Base-by-base conservation (phyloP, 2,113 vertebrate genomes). In the Girardinichthys multiradiatus region DNA sequence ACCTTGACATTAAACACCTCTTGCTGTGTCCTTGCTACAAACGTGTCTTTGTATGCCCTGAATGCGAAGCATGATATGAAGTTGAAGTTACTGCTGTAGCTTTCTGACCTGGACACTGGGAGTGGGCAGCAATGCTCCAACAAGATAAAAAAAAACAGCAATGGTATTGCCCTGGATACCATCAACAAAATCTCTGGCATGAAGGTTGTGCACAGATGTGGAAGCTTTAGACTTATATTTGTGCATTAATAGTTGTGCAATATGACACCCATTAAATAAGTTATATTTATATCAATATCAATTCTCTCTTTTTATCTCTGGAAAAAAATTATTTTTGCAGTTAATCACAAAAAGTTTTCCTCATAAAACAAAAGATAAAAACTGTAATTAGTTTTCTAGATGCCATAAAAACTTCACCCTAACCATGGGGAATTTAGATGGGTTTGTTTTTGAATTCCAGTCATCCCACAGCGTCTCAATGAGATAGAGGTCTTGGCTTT, bases 1-100 rank as follows among this genome's bases (percentile, higher is more conserved):
- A 27, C 9, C 24, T 17, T 14, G n/a, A 79, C 58, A 68, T 82
- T 61, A 51, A 79, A 68, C 74, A 59, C 27, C 42, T 45, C 42
- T 33, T 6, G 3, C 31, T 33, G 31, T 6, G 6, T 39, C 37
- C 12, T n/a, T 2, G 9, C 48, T 54, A 24, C 48, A 54, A 54
- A 54, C 24, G 42, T 17, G 14, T 19, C 42, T 45, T 45, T 45
- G 42, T 45, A 54, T 10, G 48, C 8, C 19, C 48, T 54, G 48
- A 54, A 54, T 24, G 48, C 48, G 1, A 3, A n/a, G 19, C 24
- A 11, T 54, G 24, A 54, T n/a, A n/a, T 17, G 24, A 54, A 24
- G n/a, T n/a, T 2, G 48, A 54, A n/a, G 48, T n/a, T 54, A 54
- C n/a, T 54, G 24, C 8, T 54, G 48, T 10, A 54, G 24, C 48